Conservation (phyloP, 2,797 vertebrate species). For the Oryzias dopingdopingensis region DNA sequence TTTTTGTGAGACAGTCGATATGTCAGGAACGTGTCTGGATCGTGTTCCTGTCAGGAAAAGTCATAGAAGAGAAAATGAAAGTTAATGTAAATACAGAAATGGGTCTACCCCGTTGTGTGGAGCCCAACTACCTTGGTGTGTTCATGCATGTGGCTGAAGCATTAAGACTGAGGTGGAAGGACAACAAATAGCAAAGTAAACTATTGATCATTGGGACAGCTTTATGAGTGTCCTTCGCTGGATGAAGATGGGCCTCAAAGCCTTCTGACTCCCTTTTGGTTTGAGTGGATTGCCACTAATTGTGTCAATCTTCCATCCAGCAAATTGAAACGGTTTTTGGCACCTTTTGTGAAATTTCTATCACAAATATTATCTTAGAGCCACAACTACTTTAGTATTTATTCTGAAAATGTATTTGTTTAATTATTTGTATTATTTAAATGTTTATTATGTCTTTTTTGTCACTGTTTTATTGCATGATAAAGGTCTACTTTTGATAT, state of each 20-base stretch:
- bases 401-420: too few species aligned
- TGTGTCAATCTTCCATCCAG: conserved; percentile 35
- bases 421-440: neutral
- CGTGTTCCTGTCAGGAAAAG: conserved; percentile 43
- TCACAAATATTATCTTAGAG: neutral
- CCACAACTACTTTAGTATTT: neutral
- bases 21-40: conserved; percentile 74
- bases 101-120: conserved; percentile 32
- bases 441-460: neutral
- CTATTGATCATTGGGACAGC: conserved; percentile 45
- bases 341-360: conserved; percentile 3
- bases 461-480: neutral
- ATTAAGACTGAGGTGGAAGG: conserved; percentile 6
- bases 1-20: conserved; percentile 62
- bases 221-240: conserved; percentile 39
- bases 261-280: conserved; percentile 18
- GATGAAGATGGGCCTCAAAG: conserved; percentile 18
- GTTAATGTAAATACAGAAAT: conserved; percentile 62
- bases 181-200: conserved; percentile 45
- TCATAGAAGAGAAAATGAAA: conserved; percentile 61
- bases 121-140: conserved; percentile 6
- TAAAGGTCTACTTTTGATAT: too few species aligned
- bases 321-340: conserved; percentile 17
- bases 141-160: conserved; percentile 4
- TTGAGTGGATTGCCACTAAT: conserved; percentile 32